phyloP scores from a whole-genome alignment of 1,140 invertebrate genomes.

The Catajapyx aquilonaris region DNA sequence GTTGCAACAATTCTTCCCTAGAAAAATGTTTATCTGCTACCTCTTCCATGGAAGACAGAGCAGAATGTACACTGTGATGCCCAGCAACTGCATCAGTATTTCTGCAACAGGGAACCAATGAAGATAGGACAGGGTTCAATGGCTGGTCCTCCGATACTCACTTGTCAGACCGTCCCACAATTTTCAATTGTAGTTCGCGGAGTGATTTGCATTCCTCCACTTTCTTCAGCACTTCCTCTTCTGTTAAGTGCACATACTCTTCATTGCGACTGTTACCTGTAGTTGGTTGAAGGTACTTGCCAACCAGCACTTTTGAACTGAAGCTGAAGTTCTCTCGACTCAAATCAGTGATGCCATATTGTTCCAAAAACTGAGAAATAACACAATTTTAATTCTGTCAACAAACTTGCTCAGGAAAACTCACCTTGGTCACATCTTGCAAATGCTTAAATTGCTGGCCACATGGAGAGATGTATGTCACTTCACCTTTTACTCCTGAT shows the following conservation, averaged over 20 bases:
- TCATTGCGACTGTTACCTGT: conserved; percentile 19
- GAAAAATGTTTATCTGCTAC: too few relatives aligned
- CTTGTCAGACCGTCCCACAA: too few relatives aligned
- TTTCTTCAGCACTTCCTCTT: conserved; percentile 25
- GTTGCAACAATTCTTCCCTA: too few relatives aligned
- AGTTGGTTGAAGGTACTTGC: conserved; percentile 57
- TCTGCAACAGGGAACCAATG: too few relatives aligned
- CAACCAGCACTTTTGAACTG: conserved; percentile 64
- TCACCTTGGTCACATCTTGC: conserved; percentile 46
- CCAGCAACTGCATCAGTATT: too few relatives aligned
- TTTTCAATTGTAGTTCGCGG: too few relatives aligned
- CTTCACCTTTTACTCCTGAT: conserved; percentile 60
- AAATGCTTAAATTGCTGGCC: conserved; percentile 52
- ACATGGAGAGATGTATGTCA: conserved; percentile 73
- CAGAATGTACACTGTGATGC: too few relatives aligned
- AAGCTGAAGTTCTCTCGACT: conserved; percentile 78
- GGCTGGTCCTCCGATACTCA: too few relatives aligned
- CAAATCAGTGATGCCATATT: conserved; percentile 48
- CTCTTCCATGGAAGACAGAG: too few relatives aligned
- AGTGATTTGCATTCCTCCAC: too few relatives aligned
- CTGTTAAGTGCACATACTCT: conserved; percentile 23
- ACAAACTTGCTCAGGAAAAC: conserved; percentile 6
- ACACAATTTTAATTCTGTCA: neutral
- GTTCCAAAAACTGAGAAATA: conserved; percentile 45
- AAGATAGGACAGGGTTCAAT: too few relatives aligned